Evolutionary conservation across 2,113 vertebrate species (phyloP), one percentile per base, ranked within the genome.

Genomic region (Tylochromis polylepis): DNA sequence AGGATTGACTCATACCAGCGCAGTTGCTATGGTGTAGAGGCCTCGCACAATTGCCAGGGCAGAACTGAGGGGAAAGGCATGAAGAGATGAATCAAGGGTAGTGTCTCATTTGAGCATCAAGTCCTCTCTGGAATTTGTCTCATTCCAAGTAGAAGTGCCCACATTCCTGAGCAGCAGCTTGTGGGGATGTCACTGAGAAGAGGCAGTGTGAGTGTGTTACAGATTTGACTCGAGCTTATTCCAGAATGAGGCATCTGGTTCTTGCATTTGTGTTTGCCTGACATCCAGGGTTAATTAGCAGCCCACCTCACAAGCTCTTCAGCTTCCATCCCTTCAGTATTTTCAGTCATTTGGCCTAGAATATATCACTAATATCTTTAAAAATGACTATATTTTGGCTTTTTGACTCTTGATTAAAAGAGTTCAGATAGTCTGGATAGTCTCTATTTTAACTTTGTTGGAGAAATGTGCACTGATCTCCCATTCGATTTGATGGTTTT

Each of bases 1-100:
- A 90, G 94, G 90, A 94, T 87, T 95, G 95, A 94, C 95, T 96
- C 96, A 95, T 96, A 93, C 95, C 94, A 88, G 90, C 79, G 20
- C 79, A 57, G 95, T 97, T 96, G 93, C 95, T 94, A 96, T 96
- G 95, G 95, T 43, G 83, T 91, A 86, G 83, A 82, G 90, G 67
- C 88, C 92, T 87, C 75, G 41, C 88, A 91, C 94, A 88, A 93
- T 89, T 31, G 83, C 78, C 85, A 46, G 85, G 89, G 70, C 87
- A 80, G 72, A 89, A 92, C 31, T 11, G 75, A 89, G 85, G 88
- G 82, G 79, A 91, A 88, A 88, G 86, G 86, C 91, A 88, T 27
- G 49, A 62, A 72, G 85, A 82, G 87, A 95, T 94, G 95, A 95
- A 95, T 95, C 82, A 85, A 92, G 93, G 90, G 81, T 86, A 91